Evolutionary conservation across 2,113 vertebrate genomes (phyloP), one percentile per base, ranked within the genome.

Genomic region (Ictalurus furcatus): DNA sequence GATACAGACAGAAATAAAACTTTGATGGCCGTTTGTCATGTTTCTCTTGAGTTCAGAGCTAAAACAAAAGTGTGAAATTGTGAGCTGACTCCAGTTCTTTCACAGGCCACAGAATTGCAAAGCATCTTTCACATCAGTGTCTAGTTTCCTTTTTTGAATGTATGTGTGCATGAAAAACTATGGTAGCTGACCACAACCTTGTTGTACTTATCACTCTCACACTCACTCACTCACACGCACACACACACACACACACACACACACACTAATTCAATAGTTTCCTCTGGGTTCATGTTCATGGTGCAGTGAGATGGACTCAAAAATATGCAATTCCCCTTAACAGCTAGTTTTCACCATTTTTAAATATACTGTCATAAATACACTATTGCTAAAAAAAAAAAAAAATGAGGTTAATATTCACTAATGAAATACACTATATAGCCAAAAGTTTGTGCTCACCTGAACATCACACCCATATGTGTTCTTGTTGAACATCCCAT

Each of bases 11-110:
- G 30, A 13, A 37, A n/a, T 40, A 61, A 37, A 58, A 58, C 14
- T 1, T 30, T 58, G n/a, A 14, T 21, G 9, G 48, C 48, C 9
- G 9, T 52, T 52, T 52, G n/a, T 28, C n/a, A 56, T 0, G n/a
- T 37, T 21, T 59, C 17, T 58, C 7, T 21, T 34, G 8, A 80
- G 78, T 9, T 84, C 37, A 48, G 59, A 84, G 13, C 11, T 17
- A 9, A 84, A 84, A 48, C 48, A 34, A 58, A 86, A 28, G 54
- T 74, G n/a, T 86, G 67, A 74, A 44, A 25, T 86, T 14, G 74
- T 87, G 25, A 52, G 23, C 13, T 80, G 58, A 48, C 5, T 37
- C 23, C 4, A 59, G 30, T 56, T 40, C 85, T 86, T 73, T 76
- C 1, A 16, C 54, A 76, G 73, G n/a, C 73, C 59, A 34, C 56